These are phyloP conservation scores for Osmerus mordax DNA, from an alignment of 2,113 vertebrate species.

Conservation along the genomic window DNA sequence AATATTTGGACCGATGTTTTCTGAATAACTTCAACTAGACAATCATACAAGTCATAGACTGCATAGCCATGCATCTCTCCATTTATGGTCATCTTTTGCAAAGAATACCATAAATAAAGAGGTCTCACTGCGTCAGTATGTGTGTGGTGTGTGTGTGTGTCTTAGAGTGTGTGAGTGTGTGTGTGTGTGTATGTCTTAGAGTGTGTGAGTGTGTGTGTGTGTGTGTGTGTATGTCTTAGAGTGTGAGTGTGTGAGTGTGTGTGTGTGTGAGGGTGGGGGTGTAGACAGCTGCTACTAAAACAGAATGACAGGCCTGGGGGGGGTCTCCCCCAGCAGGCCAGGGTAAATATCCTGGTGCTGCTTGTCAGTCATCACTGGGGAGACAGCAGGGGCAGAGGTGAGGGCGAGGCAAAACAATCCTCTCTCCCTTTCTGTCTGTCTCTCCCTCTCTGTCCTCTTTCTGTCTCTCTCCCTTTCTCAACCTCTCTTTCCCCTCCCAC, in stretches of 20 bases:
- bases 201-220: no score
- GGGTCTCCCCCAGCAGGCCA: conserved; percentile 29
- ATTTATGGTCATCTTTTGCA: no score
- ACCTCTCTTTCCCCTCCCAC: no score
- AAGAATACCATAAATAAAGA: no score
- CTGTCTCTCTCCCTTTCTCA: conserved; percentile 21
- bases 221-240: no score
- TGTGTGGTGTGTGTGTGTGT: no score
- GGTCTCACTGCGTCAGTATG: background rate
- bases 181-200: no score
- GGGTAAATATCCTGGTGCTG: conserved; percentile 54
- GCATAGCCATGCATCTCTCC: no score
- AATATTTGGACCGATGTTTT: no score
- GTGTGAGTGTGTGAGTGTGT: background rate
- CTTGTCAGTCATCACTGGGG: conserved; percentile 57
- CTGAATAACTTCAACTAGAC: no score
- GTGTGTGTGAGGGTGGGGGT: conserved; percentile 7
- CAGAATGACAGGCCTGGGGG: conserved; percentile 33
- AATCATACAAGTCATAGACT: no score
- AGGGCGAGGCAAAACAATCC: background rate
- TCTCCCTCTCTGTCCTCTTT: conserved; percentile 29
- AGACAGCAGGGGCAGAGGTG: conserved; percentile 46
- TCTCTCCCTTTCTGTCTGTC: background rate
- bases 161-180: no score
- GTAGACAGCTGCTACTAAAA: conserved; percentile 49